A percentile compares a stretch with the other conserved stretches of the same genome.
phyloP scores from a whole-genome alignment of 2,888 invertebrate genomes.

The Orthosia gracilis region DNA sequence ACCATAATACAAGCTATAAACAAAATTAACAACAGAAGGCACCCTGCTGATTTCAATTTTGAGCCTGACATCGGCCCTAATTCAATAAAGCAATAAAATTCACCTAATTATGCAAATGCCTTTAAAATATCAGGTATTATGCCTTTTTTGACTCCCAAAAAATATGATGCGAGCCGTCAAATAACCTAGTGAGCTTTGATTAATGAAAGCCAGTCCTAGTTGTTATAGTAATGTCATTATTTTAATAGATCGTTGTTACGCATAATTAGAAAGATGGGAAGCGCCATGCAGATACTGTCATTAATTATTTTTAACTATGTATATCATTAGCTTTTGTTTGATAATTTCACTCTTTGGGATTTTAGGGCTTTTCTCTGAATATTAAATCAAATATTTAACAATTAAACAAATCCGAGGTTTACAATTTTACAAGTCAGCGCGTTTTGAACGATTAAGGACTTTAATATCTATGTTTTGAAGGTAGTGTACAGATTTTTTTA shows the following conservation, averaged over 20 bases:
- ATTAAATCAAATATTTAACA: background rate
- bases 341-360: background rate
- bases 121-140: constrained; percentile 87
- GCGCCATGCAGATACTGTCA: constrained; percentile 69
- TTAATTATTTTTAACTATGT: constrained; percentile 54
- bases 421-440: background rate
- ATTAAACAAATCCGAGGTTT: background rate
- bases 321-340: constrained; percentile 16
- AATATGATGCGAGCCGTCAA: constrained; percentile 86
- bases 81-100: constrained; percentile 92
- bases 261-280: constrained; percentile 79
- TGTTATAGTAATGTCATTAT: constrained; percentile 82
- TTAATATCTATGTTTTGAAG: background rate
- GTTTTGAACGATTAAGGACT: background rate
- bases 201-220: constrained; percentile 77
- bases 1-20: constrained; percentile 90
- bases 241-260: constrained; percentile 79
- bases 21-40: constrained; percentile 91
- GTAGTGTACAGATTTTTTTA: background rate
- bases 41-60: constrained; percentile 91
- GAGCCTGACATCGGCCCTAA: constrained; percentile 90
- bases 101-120: constrained; percentile 91
- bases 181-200: constrained; percentile 83
- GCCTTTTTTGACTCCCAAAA: constrained; percentile 84
- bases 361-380: background rate